Conservation (phyloP, 2,888 invertebrate species). For the Tetragonisca angustula region DNA sequence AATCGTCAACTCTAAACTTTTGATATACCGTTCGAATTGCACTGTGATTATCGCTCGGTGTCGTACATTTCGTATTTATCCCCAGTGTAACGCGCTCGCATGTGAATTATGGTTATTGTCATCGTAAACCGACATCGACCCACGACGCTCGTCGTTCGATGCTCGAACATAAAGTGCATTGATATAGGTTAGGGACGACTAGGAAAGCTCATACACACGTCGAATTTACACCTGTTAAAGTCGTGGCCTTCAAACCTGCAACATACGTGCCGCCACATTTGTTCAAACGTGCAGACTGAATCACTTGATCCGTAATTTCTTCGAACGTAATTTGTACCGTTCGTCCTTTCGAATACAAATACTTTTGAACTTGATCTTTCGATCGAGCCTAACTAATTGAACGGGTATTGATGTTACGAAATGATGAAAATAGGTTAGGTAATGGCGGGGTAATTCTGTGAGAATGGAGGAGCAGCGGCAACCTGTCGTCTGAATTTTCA, state of each 20-base stretch:
- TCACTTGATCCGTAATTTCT: neutral
- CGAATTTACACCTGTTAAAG: constrained; percentile 19
- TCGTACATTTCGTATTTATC: neutral
- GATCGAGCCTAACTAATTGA: neutral
- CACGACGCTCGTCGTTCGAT: neutral
- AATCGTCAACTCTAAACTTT: neutral
- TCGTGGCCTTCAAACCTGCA: neutral
- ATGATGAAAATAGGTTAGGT: neutral
- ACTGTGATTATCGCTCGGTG: neutral
- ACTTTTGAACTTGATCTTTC: neutral
- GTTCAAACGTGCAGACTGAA: neutral
- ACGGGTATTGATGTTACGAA: neutral
- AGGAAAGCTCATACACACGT: constrained; percentile 1
- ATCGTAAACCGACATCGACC: neutral
- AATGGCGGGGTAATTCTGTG: constrained; percentile 1
- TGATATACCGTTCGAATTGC: neutral
- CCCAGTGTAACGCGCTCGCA: too few species aligned
- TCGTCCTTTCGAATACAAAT: neutral
- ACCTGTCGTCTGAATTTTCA: constrained; percentile 33
- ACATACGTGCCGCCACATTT: neutral
- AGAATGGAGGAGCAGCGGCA: neutral
- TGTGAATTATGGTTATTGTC: neutral
- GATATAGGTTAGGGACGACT: neutral
- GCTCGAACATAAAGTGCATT: neutral
- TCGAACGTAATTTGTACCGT: neutral